Conservation (phyloP, 2,797 vertebrate species). For the Sternotherus odoratus region DNA sequence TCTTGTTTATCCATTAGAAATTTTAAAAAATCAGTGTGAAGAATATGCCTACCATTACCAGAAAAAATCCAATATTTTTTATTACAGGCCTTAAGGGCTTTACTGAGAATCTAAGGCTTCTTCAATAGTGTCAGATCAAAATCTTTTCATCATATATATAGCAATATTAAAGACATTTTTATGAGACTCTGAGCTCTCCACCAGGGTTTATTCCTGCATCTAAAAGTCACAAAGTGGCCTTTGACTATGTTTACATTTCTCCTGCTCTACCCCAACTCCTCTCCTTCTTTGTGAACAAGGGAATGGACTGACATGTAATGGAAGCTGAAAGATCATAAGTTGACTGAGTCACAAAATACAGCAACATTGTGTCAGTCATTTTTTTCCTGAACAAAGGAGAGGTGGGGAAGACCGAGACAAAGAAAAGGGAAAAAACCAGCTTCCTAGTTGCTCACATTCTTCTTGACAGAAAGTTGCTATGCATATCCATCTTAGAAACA, state of each 20-base stretch:
- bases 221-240: slow-evolving; percentile 9
- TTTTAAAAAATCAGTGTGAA: slow-evolving; percentile 6
- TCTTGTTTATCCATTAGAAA: slow-evolving; percentile 1
- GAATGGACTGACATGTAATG: neutral
- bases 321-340: neutral
- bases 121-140: slow-evolving; percentile 53
- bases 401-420: neutral
- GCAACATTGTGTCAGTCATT: fast-evolving
- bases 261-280: neutral
- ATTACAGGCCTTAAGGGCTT: neutral
- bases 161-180: neutral
- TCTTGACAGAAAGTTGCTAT: neutral
- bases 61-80: neutral
- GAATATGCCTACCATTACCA: neutral
- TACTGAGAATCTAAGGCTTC: slow-evolving; percentile 31
- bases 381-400: neutral
- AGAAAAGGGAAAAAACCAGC: neutral
- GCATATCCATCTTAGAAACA: neutral
- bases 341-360: neutral
- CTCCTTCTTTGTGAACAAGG: neutral
- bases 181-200: fast-evolving
- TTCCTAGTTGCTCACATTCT: neutral
- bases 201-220: neutral
- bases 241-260: neutral
- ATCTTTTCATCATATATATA: slow-evolving; percentile 40